phyloP scores from a whole-genome alignment of 2,888 invertebrate species.

The Dioctria rufipes region DNA sequence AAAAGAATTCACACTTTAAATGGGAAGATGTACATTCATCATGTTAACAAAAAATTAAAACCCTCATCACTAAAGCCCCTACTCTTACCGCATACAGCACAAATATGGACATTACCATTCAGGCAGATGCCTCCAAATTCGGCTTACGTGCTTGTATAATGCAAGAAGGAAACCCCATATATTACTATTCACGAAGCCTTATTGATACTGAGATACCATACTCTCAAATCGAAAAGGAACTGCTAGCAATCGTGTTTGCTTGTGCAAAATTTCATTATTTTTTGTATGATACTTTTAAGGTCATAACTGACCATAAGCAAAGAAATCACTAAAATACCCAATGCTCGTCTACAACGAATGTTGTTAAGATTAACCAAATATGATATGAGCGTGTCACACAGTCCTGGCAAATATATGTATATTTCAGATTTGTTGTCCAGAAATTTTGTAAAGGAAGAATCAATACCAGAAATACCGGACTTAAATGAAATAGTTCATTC shows the following conservation, averaged over 20 bases:
- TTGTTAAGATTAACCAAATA: constrained; percentile 58
- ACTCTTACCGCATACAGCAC: background rate
- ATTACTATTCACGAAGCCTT: constrained; percentile 61
- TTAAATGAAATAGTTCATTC: constrained; percentile 56
- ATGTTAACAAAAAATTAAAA: constrained; percentile 50
- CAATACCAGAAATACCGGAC: constrained; percentile 54
- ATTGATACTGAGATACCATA: constrained; percentile 61
- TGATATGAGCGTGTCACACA: constrained; percentile 40
- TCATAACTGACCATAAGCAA: constrained; percentile 58
- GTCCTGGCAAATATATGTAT: constrained; percentile 60
- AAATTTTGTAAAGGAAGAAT: constrained; percentile 8
- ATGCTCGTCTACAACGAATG: constrained; percentile 57
- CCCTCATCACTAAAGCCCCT: background rate
- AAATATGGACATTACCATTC: background rate
- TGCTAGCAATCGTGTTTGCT: constrained; percentile 59
- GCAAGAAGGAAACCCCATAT: constrained; percentile 52
- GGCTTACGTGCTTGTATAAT: constrained; percentile 51
- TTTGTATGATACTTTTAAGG: constrained; percentile 57
- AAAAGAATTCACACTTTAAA: constrained; percentile 3
- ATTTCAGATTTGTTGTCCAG: constrained; percentile 58
- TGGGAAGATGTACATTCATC: constrained; percentile 18
- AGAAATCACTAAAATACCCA: constrained; percentile 55
- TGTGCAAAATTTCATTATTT: constrained; percentile 58
- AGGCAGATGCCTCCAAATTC: constrained; percentile 52
- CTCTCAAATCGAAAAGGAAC: constrained; percentile 58